Evolutionary conservation across 2,888 invertebrate species (phyloP).

Genomic region (Scelioninae gen. 1): DNA sequence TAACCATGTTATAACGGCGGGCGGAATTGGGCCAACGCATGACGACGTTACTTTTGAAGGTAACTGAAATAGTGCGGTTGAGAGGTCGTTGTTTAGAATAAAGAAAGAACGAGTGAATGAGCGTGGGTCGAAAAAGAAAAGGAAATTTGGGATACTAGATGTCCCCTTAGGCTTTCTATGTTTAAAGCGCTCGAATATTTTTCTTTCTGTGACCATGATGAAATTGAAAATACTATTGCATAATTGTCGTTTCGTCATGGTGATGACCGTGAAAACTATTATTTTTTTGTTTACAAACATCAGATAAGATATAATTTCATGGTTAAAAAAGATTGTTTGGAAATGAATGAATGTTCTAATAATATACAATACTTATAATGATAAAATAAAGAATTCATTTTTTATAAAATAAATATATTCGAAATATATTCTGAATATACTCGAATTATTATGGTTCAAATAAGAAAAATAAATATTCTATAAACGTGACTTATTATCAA

Average conservation of each 20-base stretch:
- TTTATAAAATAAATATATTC: too few species aligned
- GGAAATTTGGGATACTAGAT: not conserved
- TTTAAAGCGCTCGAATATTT: conserved; percentile 7
- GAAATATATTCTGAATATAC: too few species aligned
- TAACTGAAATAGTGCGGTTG: conserved; percentile 67
- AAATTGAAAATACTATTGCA: conserved; percentile 14
- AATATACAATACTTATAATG: too few species aligned
- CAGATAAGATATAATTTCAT: conserved; percentile 5
- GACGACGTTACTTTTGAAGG: conserved; percentile 91
- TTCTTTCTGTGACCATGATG: conserved; percentile 19
- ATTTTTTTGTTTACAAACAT: not conserved
- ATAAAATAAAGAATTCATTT: too few species aligned
- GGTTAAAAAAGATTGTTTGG: not conserved
- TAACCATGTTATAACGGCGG: conserved; percentile 89
- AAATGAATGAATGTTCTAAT: too few species aligned
- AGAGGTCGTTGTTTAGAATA: conserved; percentile 19
- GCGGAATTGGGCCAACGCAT: conserved; percentile 92
- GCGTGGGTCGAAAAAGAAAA: not conserved
- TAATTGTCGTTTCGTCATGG: conserved; percentile 11
- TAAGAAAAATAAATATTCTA: too few species aligned
- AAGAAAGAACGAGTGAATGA: not conserved
- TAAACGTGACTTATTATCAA: too few species aligned
- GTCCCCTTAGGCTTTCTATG: not conserved
- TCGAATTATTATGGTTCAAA: too few species aligned
- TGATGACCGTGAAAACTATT: conserved; percentile 20